phyloP scores from a whole-genome alignment of 2,797 vertebrate species.

The Sebastes aleutianus region DNA sequence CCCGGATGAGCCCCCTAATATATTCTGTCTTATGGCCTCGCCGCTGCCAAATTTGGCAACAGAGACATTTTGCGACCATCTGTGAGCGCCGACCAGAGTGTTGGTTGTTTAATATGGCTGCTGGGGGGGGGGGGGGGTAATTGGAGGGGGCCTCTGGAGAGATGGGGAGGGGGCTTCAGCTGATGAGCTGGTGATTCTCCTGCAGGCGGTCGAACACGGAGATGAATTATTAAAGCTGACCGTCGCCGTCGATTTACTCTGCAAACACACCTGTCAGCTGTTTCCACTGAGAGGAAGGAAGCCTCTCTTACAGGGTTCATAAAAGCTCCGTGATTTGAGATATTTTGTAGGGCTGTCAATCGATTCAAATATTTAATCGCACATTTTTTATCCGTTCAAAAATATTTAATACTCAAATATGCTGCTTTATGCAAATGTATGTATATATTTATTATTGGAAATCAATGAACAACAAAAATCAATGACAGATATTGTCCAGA shows the following conservation, averaged over 20 bases:
- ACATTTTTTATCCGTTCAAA: too few relatives aligned
- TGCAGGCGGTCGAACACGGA: not conserved
- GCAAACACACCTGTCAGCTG: not conserved
- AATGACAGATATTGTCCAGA: too few relatives aligned
- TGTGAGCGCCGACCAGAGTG: constrained; percentile 14
- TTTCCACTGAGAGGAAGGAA: not conserved
- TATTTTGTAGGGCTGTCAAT: too few relatives aligned
- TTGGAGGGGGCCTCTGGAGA: constrained; percentile 1
- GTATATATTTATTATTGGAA: too few relatives aligned
- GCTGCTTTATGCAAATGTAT: too few relatives aligned
- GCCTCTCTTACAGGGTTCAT: too few relatives aligned
- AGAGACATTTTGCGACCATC: constrained; percentile 45
- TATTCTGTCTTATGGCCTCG: not conserved
- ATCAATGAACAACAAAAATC: too few relatives aligned
- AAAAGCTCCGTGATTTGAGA: too few relatives aligned
- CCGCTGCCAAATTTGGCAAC: constrained; percentile 36
- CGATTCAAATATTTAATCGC: too few relatives aligned
- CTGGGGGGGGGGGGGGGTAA: constrained; percentile 14
- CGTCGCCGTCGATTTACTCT: not conserved
- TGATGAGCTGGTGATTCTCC: not conserved
- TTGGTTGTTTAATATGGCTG: constrained; percentile 28
- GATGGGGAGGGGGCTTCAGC: not conserved
- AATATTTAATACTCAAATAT: too few relatives aligned
- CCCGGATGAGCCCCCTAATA: not conserved
- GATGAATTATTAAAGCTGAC: not conserved